These are phyloP conservation scores for Artibeus lituratus DNA, from an alignment of 2,797 vertebrate genomes.

Conservation along the genomic window DNA sequence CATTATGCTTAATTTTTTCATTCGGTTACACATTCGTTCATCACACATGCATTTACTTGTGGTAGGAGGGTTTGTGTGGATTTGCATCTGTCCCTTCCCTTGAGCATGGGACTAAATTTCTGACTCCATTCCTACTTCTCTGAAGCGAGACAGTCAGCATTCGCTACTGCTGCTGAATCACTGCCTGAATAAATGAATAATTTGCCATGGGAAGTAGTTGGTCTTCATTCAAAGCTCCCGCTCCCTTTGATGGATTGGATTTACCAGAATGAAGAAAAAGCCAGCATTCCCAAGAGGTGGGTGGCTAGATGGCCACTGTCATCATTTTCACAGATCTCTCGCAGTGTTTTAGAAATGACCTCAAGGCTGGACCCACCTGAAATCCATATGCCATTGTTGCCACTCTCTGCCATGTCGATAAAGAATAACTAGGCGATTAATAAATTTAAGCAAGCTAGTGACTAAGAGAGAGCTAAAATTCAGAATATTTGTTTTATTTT, in stretches of 20 bases:
- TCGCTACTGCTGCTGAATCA: slow-evolving; percentile 50
- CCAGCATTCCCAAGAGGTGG: not conserved
- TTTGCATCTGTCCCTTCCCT: slow-evolving; percentile 15
- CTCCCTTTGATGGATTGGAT: slow-evolving; percentile 16
- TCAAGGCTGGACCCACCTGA: not conserved
- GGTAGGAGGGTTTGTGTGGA: not conserved
- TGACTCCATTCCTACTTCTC: slow-evolving; percentile 35
- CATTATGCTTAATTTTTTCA: slow-evolving; percentile 35
- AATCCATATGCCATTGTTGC: not conserved
- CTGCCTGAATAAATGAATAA: slow-evolving; percentile 65
- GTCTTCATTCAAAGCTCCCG: slow-evolving; percentile 30
- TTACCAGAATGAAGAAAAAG: slow-evolving; percentile 34
- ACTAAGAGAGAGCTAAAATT: not conserved
- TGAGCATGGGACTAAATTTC: not conserved
- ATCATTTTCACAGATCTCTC: not conserved
- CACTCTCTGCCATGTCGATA: not conserved
- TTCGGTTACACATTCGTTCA: not conserved
- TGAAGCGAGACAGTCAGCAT: slow-evolving; percentile 45
- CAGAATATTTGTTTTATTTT: slow-evolving; percentile 30
- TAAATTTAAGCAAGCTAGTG: not conserved
- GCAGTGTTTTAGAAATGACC: not conserved
- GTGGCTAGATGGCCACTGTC: not conserved
- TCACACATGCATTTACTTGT: not conserved
- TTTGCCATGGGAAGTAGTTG: slow-evolving; percentile 25
- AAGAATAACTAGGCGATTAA: not conserved